phyloP scores from a whole-genome alignment of 2,797 vertebrate genomes.

The Phataginus tricuspis region DNA sequence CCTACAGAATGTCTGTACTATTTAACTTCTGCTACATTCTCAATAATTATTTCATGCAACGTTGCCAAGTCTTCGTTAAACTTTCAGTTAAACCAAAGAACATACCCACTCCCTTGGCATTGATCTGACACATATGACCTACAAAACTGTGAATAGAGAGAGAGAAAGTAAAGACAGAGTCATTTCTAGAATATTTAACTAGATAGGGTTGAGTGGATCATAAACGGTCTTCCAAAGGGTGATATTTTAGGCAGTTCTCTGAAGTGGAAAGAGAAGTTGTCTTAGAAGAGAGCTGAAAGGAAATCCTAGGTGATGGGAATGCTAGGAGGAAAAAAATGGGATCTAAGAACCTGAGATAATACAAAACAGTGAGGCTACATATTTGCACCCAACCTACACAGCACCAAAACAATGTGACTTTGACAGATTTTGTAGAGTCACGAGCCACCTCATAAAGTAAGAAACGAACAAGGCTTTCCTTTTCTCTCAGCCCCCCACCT shows the following conservation, averaged over 20 bases:
- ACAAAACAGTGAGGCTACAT: neutral
- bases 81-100: constrained; percentile 33
- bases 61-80: constrained; percentile 12
- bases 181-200: neutral
- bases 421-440: neutral
- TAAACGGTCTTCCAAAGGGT: neutral
- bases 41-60: neutral
- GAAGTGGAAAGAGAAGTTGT: neutral
- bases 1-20: neutral
- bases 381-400: neutral
- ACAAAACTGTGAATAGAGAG: neutral
- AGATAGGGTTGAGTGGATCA: neutral
- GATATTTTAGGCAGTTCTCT: neutral
- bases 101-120: neutral
- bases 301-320: neutral
- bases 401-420: neutral
- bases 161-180: neutral
- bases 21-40: neutral
- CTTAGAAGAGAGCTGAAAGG: neutral
- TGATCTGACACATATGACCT: neutral
- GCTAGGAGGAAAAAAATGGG: neutral
- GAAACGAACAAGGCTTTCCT: neutral
- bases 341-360: neutral
- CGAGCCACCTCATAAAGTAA: neutral
- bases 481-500: neutral